These are phyloP conservation scores for Brachionus manjavacas DNA, from an alignment of 1,140 invertebrate species.

Conservation along the genomic window DNA sequence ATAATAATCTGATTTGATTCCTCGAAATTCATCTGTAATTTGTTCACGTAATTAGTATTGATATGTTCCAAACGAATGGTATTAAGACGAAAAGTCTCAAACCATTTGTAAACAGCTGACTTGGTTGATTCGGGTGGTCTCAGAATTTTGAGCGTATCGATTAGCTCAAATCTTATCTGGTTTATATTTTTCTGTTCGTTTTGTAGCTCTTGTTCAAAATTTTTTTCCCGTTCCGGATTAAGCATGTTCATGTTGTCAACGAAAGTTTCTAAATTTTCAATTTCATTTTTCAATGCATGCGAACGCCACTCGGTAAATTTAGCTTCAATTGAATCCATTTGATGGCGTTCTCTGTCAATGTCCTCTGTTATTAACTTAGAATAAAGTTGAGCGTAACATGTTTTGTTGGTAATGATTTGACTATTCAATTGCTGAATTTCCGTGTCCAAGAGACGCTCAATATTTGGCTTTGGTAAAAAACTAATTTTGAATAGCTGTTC, in stretches of 20 bases:
- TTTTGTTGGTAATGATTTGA: constrained; percentile 51
- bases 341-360: constrained; percentile 53
- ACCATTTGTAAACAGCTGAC: constrained; percentile 53
- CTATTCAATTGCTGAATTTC: constrained; percentile 55
- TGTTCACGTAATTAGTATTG: neutral
- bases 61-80: constrained; percentile 49
- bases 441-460: constrained; percentile 51
- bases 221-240: constrained; percentile 46
- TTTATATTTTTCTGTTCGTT: constrained; percentile 50
- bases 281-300: constrained; percentile 51
- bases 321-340: constrained; percentile 45
- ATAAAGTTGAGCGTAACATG: constrained; percentile 53
- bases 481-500: constrained; percentile 51
- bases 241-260: constrained; percentile 50
- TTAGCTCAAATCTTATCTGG: constrained; percentile 49
- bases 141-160: constrained; percentile 51
- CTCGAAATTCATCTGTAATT: constrained; percentile 15
- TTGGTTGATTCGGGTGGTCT: constrained; percentile 54
- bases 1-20: constrained; percentile 45
- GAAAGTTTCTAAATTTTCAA: constrained; percentile 48
- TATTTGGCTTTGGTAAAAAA: constrained; percentile 50
- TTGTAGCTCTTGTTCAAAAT: constrained; percentile 46
- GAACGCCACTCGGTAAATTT: constrained; percentile 45
- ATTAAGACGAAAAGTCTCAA: constrained; percentile 49
- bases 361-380: constrained; percentile 52